Base-by-base conservation (phyloP, 1,140 invertebrate genomes). In the Zaprionus ornatus region DNA sequence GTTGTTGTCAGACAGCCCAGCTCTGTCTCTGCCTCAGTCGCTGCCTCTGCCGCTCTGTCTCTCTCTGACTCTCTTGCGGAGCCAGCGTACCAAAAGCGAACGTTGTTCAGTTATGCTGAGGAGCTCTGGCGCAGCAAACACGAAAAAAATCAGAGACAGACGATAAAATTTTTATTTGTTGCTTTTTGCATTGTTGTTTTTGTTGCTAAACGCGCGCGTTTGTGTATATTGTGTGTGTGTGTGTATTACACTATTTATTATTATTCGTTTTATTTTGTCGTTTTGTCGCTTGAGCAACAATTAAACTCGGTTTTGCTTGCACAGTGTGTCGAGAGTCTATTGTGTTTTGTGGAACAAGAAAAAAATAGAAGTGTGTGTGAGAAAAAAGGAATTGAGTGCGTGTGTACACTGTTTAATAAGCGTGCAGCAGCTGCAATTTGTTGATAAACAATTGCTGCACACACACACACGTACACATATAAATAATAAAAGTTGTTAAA, bases 121-220 rank as follows among this genome's bases (percentile, higher is more conserved):
- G 63, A 84, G 81, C 84, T 91, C 91, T 91, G 81, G 73, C 68
- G 75, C 80, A 80, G 86, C 91, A 91, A 92, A 92, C 87, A 91
- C 91, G 77, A 83, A 88, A 81, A 88, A 77, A 76, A 68, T 50
- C 50, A 63, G 62, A 72, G 52, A 77, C 60, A 60, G 65, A 69
- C 56, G 45, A 71, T 54, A 63, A 60, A 67, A 69, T 71, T 76
- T 45, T 77, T 64, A 66, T 61, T 87, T 74, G 65, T 87, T 74
- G 62, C 76, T 87, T 87, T 87, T 85, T 67, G 42, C 50, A 61
- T 66, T 67, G 55, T 74, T 76, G 55, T 76, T 76, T 73, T 73
- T 66, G 74, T 76, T 73, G 70, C 74, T 37, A 19, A 42, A 60
- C 67, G 45, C 45, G 40, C 40, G 40, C 4, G 12, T 15, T 37